Percentiles rank a stretch among this genome's conserved stretches.
Conservation (phyloP, 2,797 vertebrate genomes). For the Coregonus sp. region DNA sequence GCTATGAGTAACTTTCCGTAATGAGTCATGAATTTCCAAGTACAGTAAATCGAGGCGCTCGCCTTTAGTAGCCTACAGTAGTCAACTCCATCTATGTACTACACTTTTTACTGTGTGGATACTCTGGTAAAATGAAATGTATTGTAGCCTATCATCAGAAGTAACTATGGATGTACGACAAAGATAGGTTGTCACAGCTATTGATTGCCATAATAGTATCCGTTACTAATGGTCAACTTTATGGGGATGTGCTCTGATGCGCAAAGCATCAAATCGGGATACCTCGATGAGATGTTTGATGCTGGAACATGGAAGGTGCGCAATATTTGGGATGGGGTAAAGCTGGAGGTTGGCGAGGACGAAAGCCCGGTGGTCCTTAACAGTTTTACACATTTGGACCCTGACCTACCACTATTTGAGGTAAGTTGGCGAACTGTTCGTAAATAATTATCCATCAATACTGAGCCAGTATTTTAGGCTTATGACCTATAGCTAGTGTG, state of each 20-base stretch:
- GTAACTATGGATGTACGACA: slow-evolving; percentile 2
- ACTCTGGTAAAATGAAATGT: not conserved
- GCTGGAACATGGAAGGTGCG: slow-evolving; percentile 83
- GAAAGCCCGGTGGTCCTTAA: slow-evolving; percentile 86
- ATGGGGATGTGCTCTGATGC: slow-evolving; percentile 73
- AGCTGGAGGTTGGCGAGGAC: slow-evolving; percentile 84
- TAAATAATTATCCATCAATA: not conserved
- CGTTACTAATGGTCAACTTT: slow-evolving; percentile 71
- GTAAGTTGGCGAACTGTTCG: slow-evolving; percentile 67
- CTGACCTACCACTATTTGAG: slow-evolving; percentile 89
- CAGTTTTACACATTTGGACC: slow-evolving; percentile 94
- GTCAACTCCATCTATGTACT: not conserved
- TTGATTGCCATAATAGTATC: not conserved
- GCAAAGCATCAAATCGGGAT: slow-evolving; percentile 64
- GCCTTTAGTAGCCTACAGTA: not conserved
- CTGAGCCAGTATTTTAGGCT: not conserved
- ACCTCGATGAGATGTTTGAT: slow-evolving; percentile 86
- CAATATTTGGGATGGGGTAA: slow-evolving; percentile 90
- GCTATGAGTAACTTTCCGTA: not conserved
- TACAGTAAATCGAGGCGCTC: not conserved
- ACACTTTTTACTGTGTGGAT: not conserved
- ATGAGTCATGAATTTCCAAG: not conserved
- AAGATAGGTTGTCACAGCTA: not conserved
- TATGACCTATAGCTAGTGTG: not conserved
- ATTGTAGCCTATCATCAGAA: not conserved